Conservation (phyloP, 2,797 vertebrate genomes). For the Gymnothorax reevesii region DNA sequence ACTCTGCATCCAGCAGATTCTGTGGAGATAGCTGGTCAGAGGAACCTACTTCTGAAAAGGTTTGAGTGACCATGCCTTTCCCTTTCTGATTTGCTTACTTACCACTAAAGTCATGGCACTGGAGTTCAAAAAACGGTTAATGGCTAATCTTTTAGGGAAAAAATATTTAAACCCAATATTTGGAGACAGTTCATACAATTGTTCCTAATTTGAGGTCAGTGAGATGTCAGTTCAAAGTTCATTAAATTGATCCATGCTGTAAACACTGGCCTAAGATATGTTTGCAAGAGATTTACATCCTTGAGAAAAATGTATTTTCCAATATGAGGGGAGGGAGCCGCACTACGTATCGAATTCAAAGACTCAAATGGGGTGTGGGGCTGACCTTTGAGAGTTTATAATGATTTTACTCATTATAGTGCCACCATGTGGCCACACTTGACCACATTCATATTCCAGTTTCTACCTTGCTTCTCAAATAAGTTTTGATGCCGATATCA, state of each 20-base stretch:
- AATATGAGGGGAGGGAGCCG: neutral
- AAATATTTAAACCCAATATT: neutral
- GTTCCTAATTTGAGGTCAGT: neutral
- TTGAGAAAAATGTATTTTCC: neutral
- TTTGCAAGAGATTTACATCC: neutral
- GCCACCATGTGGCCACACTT: conserved; percentile 5
- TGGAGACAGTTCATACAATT: neutral
- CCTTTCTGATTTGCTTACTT: neutral
- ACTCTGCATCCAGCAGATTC: neutral
- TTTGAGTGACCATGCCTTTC: neutral
- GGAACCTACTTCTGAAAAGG: neutral
- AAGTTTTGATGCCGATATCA: neutral
- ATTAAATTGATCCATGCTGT: neutral
- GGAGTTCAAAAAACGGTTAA: neutral
- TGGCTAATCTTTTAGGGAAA: neutral
- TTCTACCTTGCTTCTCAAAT: neutral
- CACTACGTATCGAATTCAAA: neutral
- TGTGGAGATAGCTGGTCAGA: neutral
- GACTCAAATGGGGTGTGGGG: neutral
- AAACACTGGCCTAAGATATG: neutral
- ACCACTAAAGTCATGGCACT: neutral
- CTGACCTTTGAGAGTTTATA: neutral
- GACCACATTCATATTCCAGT: neutral
- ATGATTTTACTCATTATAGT: neutral
- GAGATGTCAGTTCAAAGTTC: neutral